Evolutionary conservation across 2,888 invertebrate genomes (phyloP).

Genomic region (Clusia tigrina): DNA sequence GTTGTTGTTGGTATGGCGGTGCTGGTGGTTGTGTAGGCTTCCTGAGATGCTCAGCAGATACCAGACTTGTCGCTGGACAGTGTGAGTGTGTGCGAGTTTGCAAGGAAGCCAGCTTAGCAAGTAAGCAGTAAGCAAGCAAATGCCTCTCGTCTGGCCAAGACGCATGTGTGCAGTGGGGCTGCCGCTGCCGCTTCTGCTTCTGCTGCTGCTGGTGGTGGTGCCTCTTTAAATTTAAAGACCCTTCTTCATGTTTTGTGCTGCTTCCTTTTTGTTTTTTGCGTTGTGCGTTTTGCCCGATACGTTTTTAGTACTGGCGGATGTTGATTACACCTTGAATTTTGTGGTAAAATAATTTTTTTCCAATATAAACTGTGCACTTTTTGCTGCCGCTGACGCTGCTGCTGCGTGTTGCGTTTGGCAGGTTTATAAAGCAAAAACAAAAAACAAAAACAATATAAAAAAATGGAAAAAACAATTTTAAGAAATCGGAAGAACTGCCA

Average conservation of each 20-base stretch:
- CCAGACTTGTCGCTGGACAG: not conserved
- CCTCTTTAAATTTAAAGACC: conserved; percentile 11
- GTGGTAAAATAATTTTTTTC: conserved; percentile 35
- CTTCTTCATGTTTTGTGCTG: conserved; percentile 26
- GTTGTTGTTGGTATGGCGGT: no score
- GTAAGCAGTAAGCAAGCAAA: no score
- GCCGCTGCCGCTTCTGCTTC: no score
- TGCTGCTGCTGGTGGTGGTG: no score
- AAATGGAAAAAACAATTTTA: no score
- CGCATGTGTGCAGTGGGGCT: no score
- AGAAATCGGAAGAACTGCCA: conserved; percentile 33
- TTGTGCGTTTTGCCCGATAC: no score
- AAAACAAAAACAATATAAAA: no score
- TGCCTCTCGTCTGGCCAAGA: not conserved
- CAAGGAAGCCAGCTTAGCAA: not conserved
- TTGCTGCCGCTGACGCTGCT: not conserved
- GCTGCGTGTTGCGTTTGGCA: not conserved
- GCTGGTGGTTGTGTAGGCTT: not conserved
- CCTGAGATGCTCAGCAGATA: not conserved
- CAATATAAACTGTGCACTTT: not conserved
- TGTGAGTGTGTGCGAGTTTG: not conserved
- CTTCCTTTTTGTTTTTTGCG: conserved; percentile 14
- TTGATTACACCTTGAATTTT: conserved; percentile 37
- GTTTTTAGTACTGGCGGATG: conserved; percentile 18
- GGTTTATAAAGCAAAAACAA: conserved; percentile 64